A percentile compares a stretch with the other conserved stretches of the same genome.
phyloP scores from a whole-genome alignment of 2,888 invertebrate species.

The Drosophila meridionalis region DNA sequence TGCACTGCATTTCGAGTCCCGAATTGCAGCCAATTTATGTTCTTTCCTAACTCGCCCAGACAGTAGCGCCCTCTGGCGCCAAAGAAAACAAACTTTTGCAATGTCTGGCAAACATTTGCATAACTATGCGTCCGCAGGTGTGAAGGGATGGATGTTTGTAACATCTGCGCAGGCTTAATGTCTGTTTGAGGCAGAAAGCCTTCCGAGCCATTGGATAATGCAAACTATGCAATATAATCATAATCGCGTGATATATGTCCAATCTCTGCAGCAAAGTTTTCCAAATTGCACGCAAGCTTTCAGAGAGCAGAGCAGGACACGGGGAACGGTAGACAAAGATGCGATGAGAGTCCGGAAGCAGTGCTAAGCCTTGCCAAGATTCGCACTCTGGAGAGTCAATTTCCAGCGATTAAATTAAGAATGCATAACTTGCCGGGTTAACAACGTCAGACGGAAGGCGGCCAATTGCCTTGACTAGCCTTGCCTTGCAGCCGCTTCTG shows the following conservation, averaged over 20 bases:
- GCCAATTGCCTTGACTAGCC: slow-evolving; percentile 28
- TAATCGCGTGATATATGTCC: slow-evolving; percentile 81
- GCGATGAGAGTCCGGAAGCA: slow-evolving; percentile 13
- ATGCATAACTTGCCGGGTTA: slow-evolving; percentile 80
- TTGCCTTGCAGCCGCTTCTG: neutral
- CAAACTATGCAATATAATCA: slow-evolving; percentile 79
- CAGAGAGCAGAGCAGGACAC: neutral
- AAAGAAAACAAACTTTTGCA: slow-evolving; percentile 38
- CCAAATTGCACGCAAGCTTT: slow-evolving; percentile 38
- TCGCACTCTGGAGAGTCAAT: slow-evolving; percentile 76
- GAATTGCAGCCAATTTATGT: slow-evolving; percentile 30
- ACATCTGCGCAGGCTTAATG: slow-evolving; percentile 48
- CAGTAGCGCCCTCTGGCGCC: slow-evolving; percentile 40
- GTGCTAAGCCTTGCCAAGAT: slow-evolving; percentile 52
- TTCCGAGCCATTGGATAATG: slow-evolving; percentile 78
- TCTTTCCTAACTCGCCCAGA: slow-evolving; percentile 27
- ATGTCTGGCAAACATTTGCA: slow-evolving; percentile 58
- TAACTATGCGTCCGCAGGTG: slow-evolving; percentile 18
- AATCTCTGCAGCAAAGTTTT: slow-evolving; percentile 74
- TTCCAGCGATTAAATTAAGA: slow-evolving; percentile 80
- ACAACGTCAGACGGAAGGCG: slow-evolving; percentile 50
- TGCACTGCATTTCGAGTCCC: neutral
- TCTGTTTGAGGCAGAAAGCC: slow-evolving; percentile 53
- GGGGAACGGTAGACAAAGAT: slow-evolving; percentile 2
- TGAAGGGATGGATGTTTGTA: slow-evolving; percentile 9